Conservation (phyloP, 1,140 invertebrate species). For the Leptinotarsa texana region DNA sequence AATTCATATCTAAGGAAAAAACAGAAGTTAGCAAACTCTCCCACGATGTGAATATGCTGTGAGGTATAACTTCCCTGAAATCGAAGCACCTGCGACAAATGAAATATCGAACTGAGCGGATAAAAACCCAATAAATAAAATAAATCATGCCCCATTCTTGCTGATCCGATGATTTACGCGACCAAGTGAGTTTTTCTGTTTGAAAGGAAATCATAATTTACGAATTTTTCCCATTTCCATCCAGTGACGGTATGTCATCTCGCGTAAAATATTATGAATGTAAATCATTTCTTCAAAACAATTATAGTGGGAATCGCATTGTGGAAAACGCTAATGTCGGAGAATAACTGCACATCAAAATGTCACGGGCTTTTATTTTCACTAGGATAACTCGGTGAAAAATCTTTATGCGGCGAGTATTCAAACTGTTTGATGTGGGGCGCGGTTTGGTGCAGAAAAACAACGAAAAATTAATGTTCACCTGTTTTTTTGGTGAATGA, state of each 20-base stretch:
- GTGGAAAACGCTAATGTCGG: constrained; percentile 33
- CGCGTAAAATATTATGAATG: constrained; percentile 28
- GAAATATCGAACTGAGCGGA: background rate
- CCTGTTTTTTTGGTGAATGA: background rate
- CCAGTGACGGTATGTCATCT: constrained; percentile 12
- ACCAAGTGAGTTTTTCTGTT: constrained; percentile 15
- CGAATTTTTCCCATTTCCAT: constrained; percentile 8
- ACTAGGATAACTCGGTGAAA: constrained; percentile 2
- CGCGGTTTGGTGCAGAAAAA: background rate
- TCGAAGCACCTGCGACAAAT: background rate
- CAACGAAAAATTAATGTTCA: background rate
- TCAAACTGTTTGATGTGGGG: background rate
- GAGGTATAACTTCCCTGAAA: background rate
- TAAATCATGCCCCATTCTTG: background rate
- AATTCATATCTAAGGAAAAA: too few species aligned
- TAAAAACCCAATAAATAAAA: constrained; percentile 6
- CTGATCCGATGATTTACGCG: constrained; percentile 1
- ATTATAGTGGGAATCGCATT: constrained; percentile 29
- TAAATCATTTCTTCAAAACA: constrained; percentile 36
- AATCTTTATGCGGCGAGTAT: constrained; percentile 12
- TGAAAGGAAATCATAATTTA: constrained; percentile 19
- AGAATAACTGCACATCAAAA: constrained; percentile 20
- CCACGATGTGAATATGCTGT: too few species aligned
- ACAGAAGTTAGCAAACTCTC: too few species aligned
- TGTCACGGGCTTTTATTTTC: constrained; percentile 30